Percentiles rank a stretch among this genome's conserved stretches.
These are phyloP conservation scores for Gymnarchus niloticus DNA, from an alignment of 2,113 vertebrate species.

Conservation along the genomic window DNA sequence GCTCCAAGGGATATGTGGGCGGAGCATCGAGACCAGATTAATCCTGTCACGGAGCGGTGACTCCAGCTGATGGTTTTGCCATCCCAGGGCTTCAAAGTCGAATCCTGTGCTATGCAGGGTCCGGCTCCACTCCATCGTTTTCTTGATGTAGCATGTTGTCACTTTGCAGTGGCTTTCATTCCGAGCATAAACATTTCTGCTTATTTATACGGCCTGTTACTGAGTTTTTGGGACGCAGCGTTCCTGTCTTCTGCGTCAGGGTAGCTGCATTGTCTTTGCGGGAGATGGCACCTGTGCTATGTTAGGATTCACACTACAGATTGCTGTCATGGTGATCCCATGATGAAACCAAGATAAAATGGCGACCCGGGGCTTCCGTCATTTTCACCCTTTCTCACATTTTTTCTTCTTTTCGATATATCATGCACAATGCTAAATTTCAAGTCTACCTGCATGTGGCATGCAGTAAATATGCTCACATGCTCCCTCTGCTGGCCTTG, in stretches of 20 bases:
- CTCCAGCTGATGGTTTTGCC: not conserved
- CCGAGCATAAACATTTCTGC: not conserved
- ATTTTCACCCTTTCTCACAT: not conserved
- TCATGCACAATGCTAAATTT: not conserved
- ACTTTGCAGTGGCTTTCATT: not conserved
- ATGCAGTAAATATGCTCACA: slow-evolving; percentile 46
- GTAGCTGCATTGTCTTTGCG: not conserved
- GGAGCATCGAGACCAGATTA: slow-evolving; percentile 11
- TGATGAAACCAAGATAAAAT: not conserved
- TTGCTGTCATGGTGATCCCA: not conserved
- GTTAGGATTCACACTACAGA: not conserved
- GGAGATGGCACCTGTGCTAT: not conserved
- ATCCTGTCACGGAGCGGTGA: not conserved
- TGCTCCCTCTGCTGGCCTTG: slow-evolving; percentile 48
- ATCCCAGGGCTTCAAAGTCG: not conserved
- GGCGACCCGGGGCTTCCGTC: not conserved
- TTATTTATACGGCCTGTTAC: not conserved
- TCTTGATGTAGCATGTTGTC: too few relatives aligned
- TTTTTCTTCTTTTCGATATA: not conserved
- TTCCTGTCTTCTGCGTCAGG: too few relatives aligned
- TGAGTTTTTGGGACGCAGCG: not conserved
- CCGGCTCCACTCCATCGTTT: not conserved
- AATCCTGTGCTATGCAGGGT: too few relatives aligned
- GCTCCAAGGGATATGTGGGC: not conserved
- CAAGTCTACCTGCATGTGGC: slow-evolving; percentile 28